Percentiles rank a stretch among this genome's conserved stretches.
Conservation (phyloP, 1,140 invertebrate genomes). For the Drosophila fuyamai region DNA sequence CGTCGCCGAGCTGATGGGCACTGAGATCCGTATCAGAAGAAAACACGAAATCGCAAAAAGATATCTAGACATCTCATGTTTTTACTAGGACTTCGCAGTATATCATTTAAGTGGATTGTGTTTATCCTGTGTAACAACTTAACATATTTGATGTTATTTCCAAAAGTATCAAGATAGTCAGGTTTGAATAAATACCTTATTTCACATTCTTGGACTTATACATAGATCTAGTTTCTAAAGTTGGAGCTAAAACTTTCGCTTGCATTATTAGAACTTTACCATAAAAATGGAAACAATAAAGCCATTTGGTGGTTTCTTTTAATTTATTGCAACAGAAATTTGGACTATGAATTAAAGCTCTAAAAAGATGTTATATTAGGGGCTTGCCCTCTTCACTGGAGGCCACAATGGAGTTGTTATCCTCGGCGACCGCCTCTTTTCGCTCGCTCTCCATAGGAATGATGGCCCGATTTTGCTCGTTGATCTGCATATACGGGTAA, state of each 20-base stretch:
- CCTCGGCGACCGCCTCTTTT: neutral
- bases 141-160: slow-evolving; percentile 5
- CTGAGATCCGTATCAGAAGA: slow-evolving; percentile 16
- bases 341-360: neutral
- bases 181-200: too few relatives aligned
- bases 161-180: neutral
- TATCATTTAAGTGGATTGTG: neutral
- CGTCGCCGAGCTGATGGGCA: neutral
- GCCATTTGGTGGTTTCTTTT: too few relatives aligned
- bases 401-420: neutral
- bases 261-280: too few relatives aligned
- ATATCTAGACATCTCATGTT: slow-evolving; percentile 25
- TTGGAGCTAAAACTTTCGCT: too few relatives aligned
- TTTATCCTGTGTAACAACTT: neutral
- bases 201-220: too few relatives aligned
- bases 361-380: neutral
- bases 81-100: neutral
- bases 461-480: neutral
- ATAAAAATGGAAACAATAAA: too few relatives aligned
- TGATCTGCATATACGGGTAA: slow-evolving; percentile 94
- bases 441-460: neutral
- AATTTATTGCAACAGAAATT: slow-evolving; percentile 6
- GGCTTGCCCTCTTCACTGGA: neutral
- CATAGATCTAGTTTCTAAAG: too few relatives aligned
- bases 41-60: neutral